phyloP scores from a whole-genome alignment of 2,888 invertebrate species.

The Harmothoe impar region DNA sequence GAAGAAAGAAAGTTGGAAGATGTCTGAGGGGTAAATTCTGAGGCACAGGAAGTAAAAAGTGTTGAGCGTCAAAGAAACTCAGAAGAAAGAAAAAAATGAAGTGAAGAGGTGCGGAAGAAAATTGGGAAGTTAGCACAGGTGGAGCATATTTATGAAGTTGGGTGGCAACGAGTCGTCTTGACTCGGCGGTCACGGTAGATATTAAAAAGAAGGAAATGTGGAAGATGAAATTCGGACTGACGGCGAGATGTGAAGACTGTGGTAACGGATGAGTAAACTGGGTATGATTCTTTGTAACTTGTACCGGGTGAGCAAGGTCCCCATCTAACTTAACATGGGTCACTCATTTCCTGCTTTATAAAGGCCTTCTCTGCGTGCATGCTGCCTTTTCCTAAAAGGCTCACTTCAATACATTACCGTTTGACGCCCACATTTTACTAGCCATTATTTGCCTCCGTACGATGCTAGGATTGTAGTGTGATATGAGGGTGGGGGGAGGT shows the following conservation, averaged over 20 bases:
- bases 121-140: slow-evolving; percentile 24
- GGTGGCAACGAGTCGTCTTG: background rate
- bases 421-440: slow-evolving; percentile 29
- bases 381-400: background rate
- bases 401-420: background rate
- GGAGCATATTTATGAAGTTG: background rate
- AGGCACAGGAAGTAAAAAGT: slow-evolving; percentile 41
- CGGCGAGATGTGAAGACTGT: slow-evolving; percentile 20
- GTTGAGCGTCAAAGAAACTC: slow-evolving; percentile 41
- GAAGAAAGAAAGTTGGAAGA: slow-evolving; percentile 58
- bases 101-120: slow-evolving; percentile 44
- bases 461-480: too few species aligned
- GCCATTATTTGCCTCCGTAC: background rate
- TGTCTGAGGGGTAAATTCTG: slow-evolving; percentile 43
- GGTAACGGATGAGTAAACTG: background rate
- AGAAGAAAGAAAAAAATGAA: slow-evolving; percentile 57
- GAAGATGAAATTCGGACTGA: slow-evolving; percentile 1
- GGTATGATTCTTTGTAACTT: background rate
- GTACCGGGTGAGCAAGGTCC: background rate
- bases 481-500: too few species aligned
- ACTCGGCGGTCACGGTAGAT: slow-evolving; percentile 7
- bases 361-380: background rate
- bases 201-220: background rate
- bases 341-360: background rate
- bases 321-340: background rate